Conservation (phyloP, 2,888 invertebrate genomes). For the Drosophila neutralis region DNA sequence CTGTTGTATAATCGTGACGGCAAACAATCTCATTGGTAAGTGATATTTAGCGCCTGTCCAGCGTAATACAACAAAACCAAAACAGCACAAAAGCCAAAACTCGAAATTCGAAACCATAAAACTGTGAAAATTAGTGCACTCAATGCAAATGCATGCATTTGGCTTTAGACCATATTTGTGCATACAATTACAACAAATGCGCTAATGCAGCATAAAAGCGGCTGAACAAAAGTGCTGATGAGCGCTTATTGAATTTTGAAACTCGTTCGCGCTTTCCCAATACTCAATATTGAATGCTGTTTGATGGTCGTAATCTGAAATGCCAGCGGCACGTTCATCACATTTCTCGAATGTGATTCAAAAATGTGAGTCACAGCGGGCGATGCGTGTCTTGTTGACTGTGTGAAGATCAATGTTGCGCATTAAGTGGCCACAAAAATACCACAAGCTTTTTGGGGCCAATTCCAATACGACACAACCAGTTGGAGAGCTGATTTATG, state of each 20-base stretch:
- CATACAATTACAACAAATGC: conserved; percentile 38
- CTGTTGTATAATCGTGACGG: conserved; percentile 94
- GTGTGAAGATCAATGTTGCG: conserved; percentile 46
- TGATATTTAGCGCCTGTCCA: conserved; percentile 58
- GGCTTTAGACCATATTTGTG: conserved; percentile 16
- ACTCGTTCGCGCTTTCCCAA: conserved; percentile 51
- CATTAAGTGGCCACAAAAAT: conserved; percentile 13
- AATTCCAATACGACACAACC: conserved; percentile 10
- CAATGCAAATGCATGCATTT: conserved; percentile 41
- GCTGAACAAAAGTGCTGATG: not conserved
- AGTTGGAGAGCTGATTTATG: conserved; percentile 33
- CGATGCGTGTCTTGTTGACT: conserved; percentile 25
- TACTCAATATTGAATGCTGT: conserved; percentile 3
- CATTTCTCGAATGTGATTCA: conserved; percentile 61
- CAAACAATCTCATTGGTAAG: conserved; percentile 95
- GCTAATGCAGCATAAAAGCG: conserved; percentile 51
- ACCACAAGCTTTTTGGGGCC: conserved; percentile 21
- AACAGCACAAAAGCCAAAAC: not conserved
- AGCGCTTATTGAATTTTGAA: conserved; percentile 33
- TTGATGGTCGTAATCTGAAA: conserved; percentile 5
- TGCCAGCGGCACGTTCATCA: conserved; percentile 57
- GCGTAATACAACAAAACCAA: conserved; percentile 8
- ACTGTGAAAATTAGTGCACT: conserved; percentile 56
- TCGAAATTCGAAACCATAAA: not conserved
- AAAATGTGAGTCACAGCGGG: conserved; percentile 50